Evolutionary conservation across 2,113 vertebrate genomes (phyloP).

Genomic region (Odontophorus gujanensis): DNA sequence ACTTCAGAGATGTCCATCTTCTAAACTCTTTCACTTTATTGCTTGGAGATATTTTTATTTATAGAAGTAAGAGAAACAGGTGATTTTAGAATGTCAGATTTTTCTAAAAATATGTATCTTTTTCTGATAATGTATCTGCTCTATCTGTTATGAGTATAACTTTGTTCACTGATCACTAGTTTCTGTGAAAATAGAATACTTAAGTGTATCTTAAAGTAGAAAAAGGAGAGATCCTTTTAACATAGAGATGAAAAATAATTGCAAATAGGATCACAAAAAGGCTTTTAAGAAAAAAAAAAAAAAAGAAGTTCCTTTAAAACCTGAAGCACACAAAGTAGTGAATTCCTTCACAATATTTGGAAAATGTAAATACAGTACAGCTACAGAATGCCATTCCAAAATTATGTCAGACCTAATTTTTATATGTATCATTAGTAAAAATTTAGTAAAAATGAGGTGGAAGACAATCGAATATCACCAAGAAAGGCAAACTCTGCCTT

Average conservation of each 20-base stretch:
- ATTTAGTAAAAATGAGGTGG: not conserved
- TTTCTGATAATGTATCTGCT: not conserved
- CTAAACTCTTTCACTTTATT: conserved; percentile 18
- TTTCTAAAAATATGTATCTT: not conserved
- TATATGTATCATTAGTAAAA: too few species aligned
- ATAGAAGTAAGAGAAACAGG: not conserved
- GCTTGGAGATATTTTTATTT: not conserved
- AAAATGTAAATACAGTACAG: not conserved
- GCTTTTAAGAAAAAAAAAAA: not conserved
- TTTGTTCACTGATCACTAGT: not conserved
- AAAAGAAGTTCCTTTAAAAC: not conserved
- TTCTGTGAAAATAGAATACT: not conserved
- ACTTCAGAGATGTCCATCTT: not conserved
- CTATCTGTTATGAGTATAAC: not conserved
- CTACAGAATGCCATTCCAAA: not conserved
- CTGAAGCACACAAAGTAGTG: not conserved
- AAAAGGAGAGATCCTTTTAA: not conserved
- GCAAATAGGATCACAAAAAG: not conserved
- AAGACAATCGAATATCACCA: not conserved
- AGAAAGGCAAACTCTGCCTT: fast-evolving
- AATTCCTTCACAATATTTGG: not conserved
- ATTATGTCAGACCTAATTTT: not conserved
- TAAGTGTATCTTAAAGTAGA: not conserved
- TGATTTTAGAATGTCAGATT: not conserved
- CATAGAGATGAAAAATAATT: not conserved